Conservation (phyloP, 2,113 vertebrate species). For the Anolis carolinensis region DNA sequence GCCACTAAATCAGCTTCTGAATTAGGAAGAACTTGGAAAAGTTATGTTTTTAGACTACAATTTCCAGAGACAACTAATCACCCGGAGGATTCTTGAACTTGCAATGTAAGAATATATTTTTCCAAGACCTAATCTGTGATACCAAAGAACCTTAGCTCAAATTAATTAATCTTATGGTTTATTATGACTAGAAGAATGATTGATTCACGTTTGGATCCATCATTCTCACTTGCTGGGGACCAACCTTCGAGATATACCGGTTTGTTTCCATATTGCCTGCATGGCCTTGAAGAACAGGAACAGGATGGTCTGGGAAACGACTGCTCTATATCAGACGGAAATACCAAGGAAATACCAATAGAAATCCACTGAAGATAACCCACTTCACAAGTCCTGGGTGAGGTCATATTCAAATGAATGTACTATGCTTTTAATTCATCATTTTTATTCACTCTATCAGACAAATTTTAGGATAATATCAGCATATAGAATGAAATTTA, state of each 20-base stretch:
- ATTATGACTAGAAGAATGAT: not conserved
- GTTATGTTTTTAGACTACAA: too few species aligned
- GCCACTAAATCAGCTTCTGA: not conserved
- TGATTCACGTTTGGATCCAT: not conserved
- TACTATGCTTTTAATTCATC: not conserved
- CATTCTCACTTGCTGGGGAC: not conserved
- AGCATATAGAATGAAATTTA: not conserved
- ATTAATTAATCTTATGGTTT: not conserved
- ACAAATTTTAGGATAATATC: not conserved
- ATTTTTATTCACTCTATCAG: not conserved
- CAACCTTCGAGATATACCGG: not conserved
- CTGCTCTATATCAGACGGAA: not conserved
- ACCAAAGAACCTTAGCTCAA: not conserved
- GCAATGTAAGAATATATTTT: too few species aligned
- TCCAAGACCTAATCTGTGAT: not conserved
- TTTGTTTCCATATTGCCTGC: not conserved
- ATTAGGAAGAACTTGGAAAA: not conserved
- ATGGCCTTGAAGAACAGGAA: not conserved
- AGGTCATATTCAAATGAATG: not conserved
- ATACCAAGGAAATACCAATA: not conserved
- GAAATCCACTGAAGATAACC: not conserved
- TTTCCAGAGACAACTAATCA: too few species aligned
- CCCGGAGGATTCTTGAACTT: too few species aligned
- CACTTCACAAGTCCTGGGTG: not conserved
- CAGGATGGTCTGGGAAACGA: not conserved